A percentile compares a stretch with the other conserved stretches of the same genome.
phyloP scores from a whole-genome alignment of 1,140 invertebrate genomes.

The Linepithema humile region DNA sequence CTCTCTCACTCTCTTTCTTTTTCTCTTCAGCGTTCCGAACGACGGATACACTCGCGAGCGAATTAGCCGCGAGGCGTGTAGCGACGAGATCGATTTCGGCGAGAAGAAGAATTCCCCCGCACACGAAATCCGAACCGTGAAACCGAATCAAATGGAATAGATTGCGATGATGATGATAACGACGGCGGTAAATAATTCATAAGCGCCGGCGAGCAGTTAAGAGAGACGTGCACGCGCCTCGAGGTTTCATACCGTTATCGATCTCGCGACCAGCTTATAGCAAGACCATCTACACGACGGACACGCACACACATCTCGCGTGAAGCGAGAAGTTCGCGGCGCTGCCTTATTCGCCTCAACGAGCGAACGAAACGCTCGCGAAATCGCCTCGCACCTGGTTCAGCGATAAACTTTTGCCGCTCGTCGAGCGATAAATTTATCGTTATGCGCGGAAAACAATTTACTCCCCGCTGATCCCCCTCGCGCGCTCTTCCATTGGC shows the following conservation, averaged over 20 bases:
- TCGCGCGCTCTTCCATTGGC: background rate
- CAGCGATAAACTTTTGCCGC: conserved; percentile 17
- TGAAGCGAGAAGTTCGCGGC: background rate
- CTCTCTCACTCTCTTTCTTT: background rate
- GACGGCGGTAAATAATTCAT: conserved; percentile 53
- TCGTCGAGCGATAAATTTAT: conserved; percentile 28
- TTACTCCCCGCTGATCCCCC: conserved; percentile 7
- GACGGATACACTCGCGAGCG: conserved; percentile 14
- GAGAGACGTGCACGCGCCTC: conserved; percentile 23
- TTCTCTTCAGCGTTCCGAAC: background rate
- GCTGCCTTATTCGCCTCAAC: background rate
- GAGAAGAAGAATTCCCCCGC: conserved; percentile 9
- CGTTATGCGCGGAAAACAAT: conserved; percentile 36
- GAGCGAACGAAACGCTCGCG: background rate
- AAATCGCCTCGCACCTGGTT: conserved; percentile 23
- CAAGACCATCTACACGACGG: conserved; percentile 7
- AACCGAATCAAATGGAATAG: background rate
- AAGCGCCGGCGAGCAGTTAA: conserved; percentile 20
- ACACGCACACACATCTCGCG: background rate
- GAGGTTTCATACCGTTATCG: conserved; percentile 40
- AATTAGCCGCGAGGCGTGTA: conserved; percentile 24
- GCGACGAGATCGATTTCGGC: conserved; percentile 35
- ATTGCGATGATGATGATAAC: conserved; percentile 13
- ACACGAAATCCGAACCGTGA: conserved; percentile 30
- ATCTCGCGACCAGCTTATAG: conserved; percentile 33